Percentiles rank a stretch among this genome's conserved stretches.
Conservation (phyloP, 2,888 invertebrate species). For the Melangyna quadrimaculata region DNA sequence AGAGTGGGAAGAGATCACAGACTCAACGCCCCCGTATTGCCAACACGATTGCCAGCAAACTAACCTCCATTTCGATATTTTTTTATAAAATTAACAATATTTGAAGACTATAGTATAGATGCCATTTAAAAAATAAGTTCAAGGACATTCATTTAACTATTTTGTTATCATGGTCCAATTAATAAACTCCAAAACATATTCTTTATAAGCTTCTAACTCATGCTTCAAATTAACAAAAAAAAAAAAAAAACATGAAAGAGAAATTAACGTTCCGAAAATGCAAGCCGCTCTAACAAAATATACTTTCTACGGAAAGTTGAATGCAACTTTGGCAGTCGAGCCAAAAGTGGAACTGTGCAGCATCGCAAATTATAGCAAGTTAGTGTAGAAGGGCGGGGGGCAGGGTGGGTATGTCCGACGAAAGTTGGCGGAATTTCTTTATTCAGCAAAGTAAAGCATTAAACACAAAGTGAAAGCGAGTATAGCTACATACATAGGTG, state of each 20-base stretch:
- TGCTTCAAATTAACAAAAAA: not conserved
- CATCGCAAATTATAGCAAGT: slow-evolving; percentile 1
- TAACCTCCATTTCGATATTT: not conserved
- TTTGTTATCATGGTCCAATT: not conserved
- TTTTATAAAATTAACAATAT: not conserved
- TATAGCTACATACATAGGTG: not conserved
- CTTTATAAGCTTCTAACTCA: not conserved
- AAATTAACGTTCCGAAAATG: slow-evolving; percentile 65
- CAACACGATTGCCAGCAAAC: not conserved
- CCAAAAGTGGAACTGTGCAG: slow-evolving; percentile 54
- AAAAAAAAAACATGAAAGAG: slow-evolving; percentile 44
- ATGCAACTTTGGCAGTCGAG: slow-evolving; percentile 62
- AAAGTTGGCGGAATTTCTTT: slow-evolving; percentile 61
- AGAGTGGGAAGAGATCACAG: not conserved
- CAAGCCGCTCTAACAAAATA: slow-evolving; percentile 43
- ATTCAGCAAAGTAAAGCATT: not conserved
- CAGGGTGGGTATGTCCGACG: slow-evolving; percentile 23
- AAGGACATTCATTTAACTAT: not conserved
- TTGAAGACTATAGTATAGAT: not conserved
- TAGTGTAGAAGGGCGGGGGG: slow-evolving; percentile 2
- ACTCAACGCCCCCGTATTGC: not conserved
- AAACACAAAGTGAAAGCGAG: slow-evolving; percentile 65
- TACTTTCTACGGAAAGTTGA: slow-evolving; percentile 69
- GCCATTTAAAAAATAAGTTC: not conserved
- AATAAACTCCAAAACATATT: not conserved